Evolutionary conservation across 2,113 vertebrate genomes (phyloP), one percentile per base, ranked within the genome.

Genomic region (Charina bottae): DNA sequence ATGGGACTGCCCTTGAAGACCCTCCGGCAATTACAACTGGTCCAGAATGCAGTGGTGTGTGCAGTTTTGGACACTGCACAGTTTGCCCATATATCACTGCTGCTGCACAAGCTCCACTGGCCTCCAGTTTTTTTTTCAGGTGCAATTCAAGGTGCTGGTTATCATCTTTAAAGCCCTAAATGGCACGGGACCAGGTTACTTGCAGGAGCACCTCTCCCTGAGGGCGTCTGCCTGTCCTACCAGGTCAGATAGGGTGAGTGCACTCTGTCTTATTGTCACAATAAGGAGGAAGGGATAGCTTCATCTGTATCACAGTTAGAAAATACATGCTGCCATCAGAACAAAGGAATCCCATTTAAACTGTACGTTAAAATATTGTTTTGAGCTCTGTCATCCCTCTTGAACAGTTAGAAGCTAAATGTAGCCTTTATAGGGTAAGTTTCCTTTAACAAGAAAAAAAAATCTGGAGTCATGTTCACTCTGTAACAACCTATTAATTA

Each of bases 291-390:
- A 84, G 21, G 28, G 33, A 83, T 88, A 53, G 28, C 23, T 83
- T 28, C 85, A n/a, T 54, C 84, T 86, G 83, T 33, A n/a, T 46
- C 68, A 88, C 11, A 46, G n/a, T 92, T 88, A 88, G 55, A 83
- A 19, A 60, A 88, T 46, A 1, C 0, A 83, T 89, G 9, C 58
- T 3, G 37, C 11, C 28, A 53, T 92, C 42, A 49, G 28, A 83
- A 60, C n/a, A 83, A 88, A 78, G 9, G 26, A 91, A 78, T 17
- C 21, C 8, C 56, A 88, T 33, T 33, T 88, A 83, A 83, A 28
- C 3, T 28, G 19, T 62, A 21, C 19, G 21, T n/a, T 92, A 83
- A 88, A 83, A 83, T 53, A 37, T 26, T 46, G 11, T 62, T 54
- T 24, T 83, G 19, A 86, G 6, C 26, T 90, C 26, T 19, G 23